Evolutionary conservation across 2,888 invertebrate species (phyloP), one percentile per base, ranked within the genome.

Genomic region (Gymnocheta viridis): DNA sequence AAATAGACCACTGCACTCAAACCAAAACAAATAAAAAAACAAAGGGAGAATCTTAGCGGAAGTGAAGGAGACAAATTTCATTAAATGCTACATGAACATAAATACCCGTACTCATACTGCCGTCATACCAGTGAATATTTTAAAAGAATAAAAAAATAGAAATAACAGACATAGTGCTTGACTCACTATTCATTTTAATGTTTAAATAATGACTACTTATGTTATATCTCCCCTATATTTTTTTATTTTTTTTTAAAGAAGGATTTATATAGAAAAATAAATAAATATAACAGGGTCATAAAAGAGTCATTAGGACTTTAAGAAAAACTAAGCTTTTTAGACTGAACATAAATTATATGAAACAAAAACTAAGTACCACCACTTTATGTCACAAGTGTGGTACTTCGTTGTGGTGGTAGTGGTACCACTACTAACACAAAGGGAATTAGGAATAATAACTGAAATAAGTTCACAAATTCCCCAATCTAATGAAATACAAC

Each of bases 1-100:
- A 44, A 66, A 27, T 29, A n/a, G 58, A 17, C 19, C 44, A 19
- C 27, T 24, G 22, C 17, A 14, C 27, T 54, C 24, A 7, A 67
- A 49, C 2, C 22, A 32, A 32, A 22, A 5, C 0, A 35, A 35
- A 1, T 22, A 73, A 7, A 29, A 2, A 41, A 66, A 60, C 47
- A 44, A 10, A 27, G 32, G 51, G n/a, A 78, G 44, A 27, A 78
- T 44, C 67, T 56, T 4, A 62, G 14, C 78, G 84, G 84, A 85
- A 58, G 60, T 69, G n/a, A 72, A 79, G 51, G 76, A 82, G 84
- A 80, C 82, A 81, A 81, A 81, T 78, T 83, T 60, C 78, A 85
- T 77, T 78, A 64, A 74, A 76, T 56, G 60, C 67, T 51, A 69
- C 44, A 54, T 38, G 41, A 82, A 64, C 64, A 51, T 22, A 51